phyloP scores from a whole-genome alignment of 2,888 invertebrate species.

The Anorthoa munda region DNA sequence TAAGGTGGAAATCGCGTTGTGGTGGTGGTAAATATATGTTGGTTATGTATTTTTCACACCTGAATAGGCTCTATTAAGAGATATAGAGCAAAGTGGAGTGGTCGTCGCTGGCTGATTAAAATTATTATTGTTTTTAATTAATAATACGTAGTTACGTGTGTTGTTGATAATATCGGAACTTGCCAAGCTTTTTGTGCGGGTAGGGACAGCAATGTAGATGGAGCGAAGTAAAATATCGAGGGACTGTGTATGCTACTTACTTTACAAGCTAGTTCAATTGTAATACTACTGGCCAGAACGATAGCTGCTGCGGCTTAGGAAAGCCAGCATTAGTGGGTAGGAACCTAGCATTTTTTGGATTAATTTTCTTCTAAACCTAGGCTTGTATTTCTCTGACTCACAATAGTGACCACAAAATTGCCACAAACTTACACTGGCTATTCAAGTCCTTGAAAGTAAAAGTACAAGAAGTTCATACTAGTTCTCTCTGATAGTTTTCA shows the following conservation, averaged over 20 bases:
- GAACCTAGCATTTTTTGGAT: too few species aligned
- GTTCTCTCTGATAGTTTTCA: too few species aligned
- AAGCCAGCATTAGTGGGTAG: too few species aligned
- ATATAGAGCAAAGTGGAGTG: constrained; percentile 62
- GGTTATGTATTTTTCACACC: constrained; percentile 55
- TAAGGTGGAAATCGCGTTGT: constrained; percentile 27
- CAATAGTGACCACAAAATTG: too few species aligned
- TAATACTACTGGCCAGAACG: neutral
- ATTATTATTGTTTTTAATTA: constrained; percentile 85
- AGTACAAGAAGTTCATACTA: too few species aligned
- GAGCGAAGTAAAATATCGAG: neutral
- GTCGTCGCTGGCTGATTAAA: constrained; percentile 77
- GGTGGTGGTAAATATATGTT: constrained; percentile 8
- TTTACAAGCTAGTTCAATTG: neutral
- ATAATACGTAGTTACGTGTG: constrained; percentile 81
- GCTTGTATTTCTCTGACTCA: too few species aligned
- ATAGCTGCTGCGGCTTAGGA: too few species aligned
- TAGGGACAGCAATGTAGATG: constrained; percentile 70
- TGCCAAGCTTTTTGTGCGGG: constrained; percentile 79
- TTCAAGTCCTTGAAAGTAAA: too few species aligned
- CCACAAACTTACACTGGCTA: too few species aligned
- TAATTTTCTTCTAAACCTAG: too few species aligned
- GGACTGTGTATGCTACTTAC: neutral
- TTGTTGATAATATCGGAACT: constrained; percentile 80
- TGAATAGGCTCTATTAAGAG: constrained; percentile 59